Evolutionary conservation across 2,113 vertebrate species (phyloP).

Genomic region (Climacteris rufus): DNA sequence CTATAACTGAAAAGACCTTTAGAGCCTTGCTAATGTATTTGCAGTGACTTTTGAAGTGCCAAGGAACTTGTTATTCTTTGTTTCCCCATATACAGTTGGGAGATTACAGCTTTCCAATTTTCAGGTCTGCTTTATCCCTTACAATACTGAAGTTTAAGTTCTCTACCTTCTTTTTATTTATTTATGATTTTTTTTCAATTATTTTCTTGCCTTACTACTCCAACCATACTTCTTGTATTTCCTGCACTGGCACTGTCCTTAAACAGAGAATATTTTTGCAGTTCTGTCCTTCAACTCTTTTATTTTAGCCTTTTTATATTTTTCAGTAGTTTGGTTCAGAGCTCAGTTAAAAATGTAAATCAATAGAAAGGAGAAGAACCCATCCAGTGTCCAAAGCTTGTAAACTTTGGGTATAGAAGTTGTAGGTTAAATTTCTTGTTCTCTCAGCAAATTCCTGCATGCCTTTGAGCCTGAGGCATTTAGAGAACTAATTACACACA

Average conservation of each 20-base stretch:
- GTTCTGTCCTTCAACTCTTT: not conserved
- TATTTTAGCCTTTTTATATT: not conserved
- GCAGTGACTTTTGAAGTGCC: not conserved
- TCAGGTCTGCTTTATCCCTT: not conserved
- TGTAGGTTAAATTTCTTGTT: not conserved
- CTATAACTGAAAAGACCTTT: not conserved
- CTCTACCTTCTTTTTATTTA: not conserved
- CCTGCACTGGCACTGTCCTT: not conserved
- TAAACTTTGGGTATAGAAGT: not conserved
- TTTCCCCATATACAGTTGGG: not conserved
- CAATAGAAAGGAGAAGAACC: not conserved
- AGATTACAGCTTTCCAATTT: not conserved
- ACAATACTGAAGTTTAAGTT: not conserved
- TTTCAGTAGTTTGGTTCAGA: not conserved
- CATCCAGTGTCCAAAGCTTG: not conserved
- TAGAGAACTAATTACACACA: not conserved
- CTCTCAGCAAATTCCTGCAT: not conserved
- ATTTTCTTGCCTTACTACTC: not conserved
- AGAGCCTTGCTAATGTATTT: not conserved
- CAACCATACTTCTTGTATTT: not conserved
- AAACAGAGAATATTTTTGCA: not conserved
- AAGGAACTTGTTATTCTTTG: not conserved
- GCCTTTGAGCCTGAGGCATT: not conserved
- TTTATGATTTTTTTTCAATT: rapidly evolving
- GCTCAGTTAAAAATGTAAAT: not conserved